Evolutionary conservation across 2,113 vertebrate genomes (phyloP), one percentile per base, ranked within the genome.

Genomic region (Pelvicachromis taeniatus): DNA sequence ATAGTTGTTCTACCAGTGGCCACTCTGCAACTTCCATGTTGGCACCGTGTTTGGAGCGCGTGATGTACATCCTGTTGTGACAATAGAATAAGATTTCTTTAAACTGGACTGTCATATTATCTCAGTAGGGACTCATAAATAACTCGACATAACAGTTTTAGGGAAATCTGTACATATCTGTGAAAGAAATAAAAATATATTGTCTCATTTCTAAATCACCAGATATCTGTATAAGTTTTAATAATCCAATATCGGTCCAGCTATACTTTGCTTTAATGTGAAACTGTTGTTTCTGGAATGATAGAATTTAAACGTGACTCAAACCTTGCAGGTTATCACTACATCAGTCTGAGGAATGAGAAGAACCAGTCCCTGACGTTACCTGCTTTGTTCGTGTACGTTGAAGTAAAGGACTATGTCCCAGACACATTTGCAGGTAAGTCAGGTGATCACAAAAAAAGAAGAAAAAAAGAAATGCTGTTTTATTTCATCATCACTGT

Each of bases 341-440:
- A 99, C 91, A 96, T 99, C 93, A 97, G 95, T 84, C 92, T 99
- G 68, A 96, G 97, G 89, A 99, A 99, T 59, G 99, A 99, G 93
- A 98, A 97, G 95, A 99, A 99, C 94, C 97, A 98, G 88, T 95
- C 97, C 2, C 95, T 99, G 90, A 97, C 93, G 21, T 86, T 99
- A 53, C 97, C 98, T 1, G 96, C 98, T 82, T 94, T 99, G 88
- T 99, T 99, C 88, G 97, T 99, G 61, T 99, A 98, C 89, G 98
- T 98, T 45, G 98, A 98, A 77, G 98, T 99, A 33, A 99, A 99
- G 87, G 98, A 99, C 91, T 99, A 99, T 0, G 99, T 99, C 5
- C 98, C 99, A 3, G 99, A 99, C 88, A 99, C 98, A 4, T 99
- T 97, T 1, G 98, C 98, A 95, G 98, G 99, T 99, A 94, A 93